Evolutionary conservation across 2,888 invertebrate genomes (phyloP), one percentile per base, ranked within the genome.

Genomic region (Euzophera pinguis): DNA sequence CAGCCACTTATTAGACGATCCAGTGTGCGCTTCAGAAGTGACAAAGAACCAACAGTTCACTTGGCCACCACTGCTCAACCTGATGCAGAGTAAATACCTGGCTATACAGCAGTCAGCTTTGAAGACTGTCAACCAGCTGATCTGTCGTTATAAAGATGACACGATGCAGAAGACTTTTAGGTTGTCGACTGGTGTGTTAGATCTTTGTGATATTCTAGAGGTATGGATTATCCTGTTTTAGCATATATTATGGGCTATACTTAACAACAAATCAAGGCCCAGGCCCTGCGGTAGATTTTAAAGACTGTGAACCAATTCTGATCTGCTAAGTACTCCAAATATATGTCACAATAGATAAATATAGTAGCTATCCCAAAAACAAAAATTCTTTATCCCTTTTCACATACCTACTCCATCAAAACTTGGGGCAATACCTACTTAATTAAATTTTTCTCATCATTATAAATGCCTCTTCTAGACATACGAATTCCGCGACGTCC

Each of bases 71-170:
- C 68, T 92, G 0, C 78, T 91, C 22, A 81, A 83, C 0, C 70
- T 91, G 45, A 85, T 91, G 71, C 81, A 81, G 59, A 90, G 91
- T 64, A 79, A 86, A 39, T 92, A 82, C 62, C 67, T 90, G 37
- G 85, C 88, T 0, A 91, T 92, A 22, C 92, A 92, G 59, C 76
- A 82, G 51, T 79, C 91, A 0, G 86, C 91, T 0, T 56, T 92
- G n/a, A 73, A 78, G 37, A 86, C 90, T 0, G 78, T 92, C 0
- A 79, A 90, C 42, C 84, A 84, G 57, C 65, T 92, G 43, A 80
- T 91, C 22, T 78, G 83, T 43, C 79, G 91, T 17, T 86, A 85
- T 53, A 85, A 84, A 45, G 90, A 92, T 45, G 65, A 78, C 10
- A 68, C 72, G 0, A 75, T 91, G 17, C 92, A 92, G 65, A 81